Evolutionary conservation across 2,113 vertebrate genomes (phyloP).

Genomic region (Tautogolabrus adspersus): DNA sequence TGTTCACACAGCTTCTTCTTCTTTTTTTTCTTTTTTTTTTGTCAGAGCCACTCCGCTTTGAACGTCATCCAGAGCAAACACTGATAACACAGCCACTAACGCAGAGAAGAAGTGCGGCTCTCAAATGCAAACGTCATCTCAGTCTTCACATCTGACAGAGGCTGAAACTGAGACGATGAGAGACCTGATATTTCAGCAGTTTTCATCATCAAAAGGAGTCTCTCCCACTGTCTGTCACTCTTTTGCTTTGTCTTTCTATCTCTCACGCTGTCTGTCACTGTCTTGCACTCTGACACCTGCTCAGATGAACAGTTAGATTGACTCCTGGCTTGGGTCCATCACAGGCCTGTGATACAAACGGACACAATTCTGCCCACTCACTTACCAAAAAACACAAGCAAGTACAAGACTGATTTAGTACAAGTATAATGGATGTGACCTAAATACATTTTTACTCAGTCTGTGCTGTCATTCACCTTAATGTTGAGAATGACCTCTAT

Average conservation of each 20-base stretch:
- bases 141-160: conserved; percentile 8
- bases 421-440: conserved; percentile 4
- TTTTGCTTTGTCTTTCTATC: background rate
- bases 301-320: background rate
- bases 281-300: background rate
- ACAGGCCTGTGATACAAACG: no score
- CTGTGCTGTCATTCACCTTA: conserved; percentile 2
- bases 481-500: background rate
- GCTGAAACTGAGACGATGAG: background rate
- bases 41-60: conserved; percentile 29
- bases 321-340: conserved; percentile 4
- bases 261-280: background rate
- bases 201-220: conserved; percentile 30
- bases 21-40: conserved; percentile 21
- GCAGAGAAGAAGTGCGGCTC: conserved; percentile 29
- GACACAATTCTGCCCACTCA: background rate
- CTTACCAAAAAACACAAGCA: background rate
- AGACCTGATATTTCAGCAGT: conserved; percentile 22
- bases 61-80: conserved; percentile 59
- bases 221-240: background rate
- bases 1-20: conserved; percentile 14
- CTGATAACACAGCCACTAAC: conserved; percentile 40
- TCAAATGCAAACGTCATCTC: conserved; percentile 25
- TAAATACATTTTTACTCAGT: background rate
- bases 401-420: conserved; percentile 2